Evolutionary conservation across 2,113 vertebrate species (phyloP), one percentile per base, ranked within the genome.

Genomic region (Nycticebus coucang): DNA sequence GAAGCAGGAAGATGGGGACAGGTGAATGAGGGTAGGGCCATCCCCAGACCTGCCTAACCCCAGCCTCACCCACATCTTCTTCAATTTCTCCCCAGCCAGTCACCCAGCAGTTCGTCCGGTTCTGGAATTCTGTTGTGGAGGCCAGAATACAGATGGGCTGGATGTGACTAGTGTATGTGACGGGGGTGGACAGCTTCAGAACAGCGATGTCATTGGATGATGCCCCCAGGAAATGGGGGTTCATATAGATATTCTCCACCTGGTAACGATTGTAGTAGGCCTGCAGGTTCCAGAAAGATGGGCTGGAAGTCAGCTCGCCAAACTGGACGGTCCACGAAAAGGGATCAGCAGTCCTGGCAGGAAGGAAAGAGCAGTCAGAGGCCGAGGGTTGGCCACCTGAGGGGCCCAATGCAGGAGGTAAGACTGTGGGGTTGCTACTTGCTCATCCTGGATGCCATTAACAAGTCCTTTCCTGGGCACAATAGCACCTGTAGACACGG

Each of bases 71-170:
- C 28, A 33, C 6, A 0, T 35, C 5, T 22, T 97, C 96, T 4
- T 7, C 0, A 26, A 80, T 6, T 14, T 82, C 1, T 17, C 96
- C 97, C 97, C 97, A 97, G 97, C 97, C 93, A 0, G 96, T 97
- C 95, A 97, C 96, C 97, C 97, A 97, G 93, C 97, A 97, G 96
- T 97, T 92, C 4, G 18, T 93, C 22, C 45, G 53, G 89, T 97
- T 94, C 89, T 94, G 30, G 59, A 97, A 97, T 35, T 87, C 68
- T 0, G 0, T 0, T 1, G 57, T 80, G 72, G 82, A 80, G 71
- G 85, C 30, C 59, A 60, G 41, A 28, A 97, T 28, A 75, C 97
- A 97, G 80, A 97, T 10, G 17, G 97, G 97, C 71, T 93, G 96
- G 96, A 97, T 94, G 41, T 45, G 2, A 5, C 53, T 75, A 1